Evolutionary conservation across 2,113 vertebrate genomes (phyloP), one percentile per base, ranked within the genome.

Genomic region (Steatornis caripensis): DNA sequence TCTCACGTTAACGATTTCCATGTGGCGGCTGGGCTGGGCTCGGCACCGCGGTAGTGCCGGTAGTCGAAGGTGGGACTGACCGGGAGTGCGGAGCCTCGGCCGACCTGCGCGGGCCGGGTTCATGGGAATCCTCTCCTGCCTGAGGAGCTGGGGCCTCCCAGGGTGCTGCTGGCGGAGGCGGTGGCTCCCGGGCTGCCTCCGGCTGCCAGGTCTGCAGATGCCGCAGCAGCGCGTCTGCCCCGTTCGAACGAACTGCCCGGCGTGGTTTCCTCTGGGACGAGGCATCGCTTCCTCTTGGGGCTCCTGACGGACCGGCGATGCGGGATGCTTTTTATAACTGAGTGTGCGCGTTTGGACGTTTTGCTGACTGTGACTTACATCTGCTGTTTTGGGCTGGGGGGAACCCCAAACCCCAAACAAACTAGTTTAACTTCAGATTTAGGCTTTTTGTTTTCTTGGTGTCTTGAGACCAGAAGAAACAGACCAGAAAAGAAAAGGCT

Each of bases 41-140:
- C 1, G 10, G 7, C 26, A 17, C 58, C 5, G 3, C 1, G 14
- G 27, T 36, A 14, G 34, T 20, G 48, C 57, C 1, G 13, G 5
- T 12, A 37, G 8, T 48, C 1, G 1, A 22, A 46, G 30, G 60
- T 55, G 51, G 24, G 29, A 55, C 48, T 64, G 58, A 64, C 5
- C 1, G 7, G 48, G n/a, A 37, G 34, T 2, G 9, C 37, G 39
- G 49, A 46, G 51, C 48, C 39, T n/a, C 29, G 45, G 39, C 32
- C 15, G 15, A n/a, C n/a, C 34, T 20, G 39, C 8, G 24, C 55
- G 29, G 79, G n/a, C 39, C 43, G 15, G 30, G 30, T 32, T n/a
- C 26, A 30, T 11, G n/a, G 51, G 53, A 51, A 18, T 75, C 39
- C 58, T 29, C 58, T 23, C 29, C 7, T 3, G 10, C 10, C 3